Evolutionary conservation across 2,888 invertebrate genomes (phyloP), one percentile per base, ranked within the genome.

Genomic region (Neuroscelio doddi): DNA sequence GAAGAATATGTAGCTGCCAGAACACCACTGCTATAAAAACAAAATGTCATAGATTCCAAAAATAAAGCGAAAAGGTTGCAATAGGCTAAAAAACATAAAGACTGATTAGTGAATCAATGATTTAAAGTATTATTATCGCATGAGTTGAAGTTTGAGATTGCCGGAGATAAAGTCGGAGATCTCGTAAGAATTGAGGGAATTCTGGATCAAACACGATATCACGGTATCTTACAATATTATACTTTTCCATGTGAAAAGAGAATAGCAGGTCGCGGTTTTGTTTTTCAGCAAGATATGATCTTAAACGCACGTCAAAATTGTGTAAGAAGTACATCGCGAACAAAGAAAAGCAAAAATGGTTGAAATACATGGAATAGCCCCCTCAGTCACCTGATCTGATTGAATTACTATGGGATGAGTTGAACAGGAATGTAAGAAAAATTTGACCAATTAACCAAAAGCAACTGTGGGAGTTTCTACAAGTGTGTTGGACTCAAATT

Each of bases 391-490:
- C 61, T 9, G 58, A 64, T 36, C 66, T 53, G 1, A 63, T 63
- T 7, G 59, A 70, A 36, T 26, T 62, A 29, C 44, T 70, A 7
- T 64, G 64, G 62, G 61, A 67, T n/a, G 56, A 67, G 42, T 39
- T 69, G 24, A 65, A 69, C 30, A 38, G 51, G 58, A 34, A 24
- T 10, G 29, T 57, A 4, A 32, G 62, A 58, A 24, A 30, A 36
- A 26, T 15, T 34, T 32, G 32, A 9, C 61, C 56, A 21, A 65
- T n/a, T 5, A 44, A 27, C 29, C 14, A 36, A 21, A 56, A 44
- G 3, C 16, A 45, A n/a, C 39, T 63, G 12, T 56, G 53, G 58
- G 12, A 45, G 70, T 81, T 80, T n/a, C 80, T 84, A 64, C 51
- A 76, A 72, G 61, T 62, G 46, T 51, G 16, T 7, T 64, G 53